These are phyloP conservation scores for Elegia similella DNA, from an alignment of 2,888 invertebrate species.

Conservation along the genomic window DNA sequence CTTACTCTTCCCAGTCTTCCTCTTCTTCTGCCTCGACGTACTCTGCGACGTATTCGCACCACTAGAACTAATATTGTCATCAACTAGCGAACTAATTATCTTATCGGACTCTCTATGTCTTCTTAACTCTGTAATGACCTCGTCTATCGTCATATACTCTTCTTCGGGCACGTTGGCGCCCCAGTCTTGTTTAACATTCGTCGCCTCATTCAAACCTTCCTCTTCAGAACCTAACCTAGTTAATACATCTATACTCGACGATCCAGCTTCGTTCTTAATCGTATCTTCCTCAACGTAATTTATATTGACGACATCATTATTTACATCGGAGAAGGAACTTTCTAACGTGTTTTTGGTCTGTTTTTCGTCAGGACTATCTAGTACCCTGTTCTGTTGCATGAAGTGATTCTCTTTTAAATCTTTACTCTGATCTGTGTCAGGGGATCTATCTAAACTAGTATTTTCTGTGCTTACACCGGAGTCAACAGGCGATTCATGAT, in stretches of 20 bases:
- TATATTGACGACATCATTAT: constrained; percentile 59
- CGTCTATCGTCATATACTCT: constrained; percentile 59
- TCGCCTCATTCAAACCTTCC: constrained; percentile 43
- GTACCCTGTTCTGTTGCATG: constrained; percentile 71
- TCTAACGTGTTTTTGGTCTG: constrained; percentile 48
- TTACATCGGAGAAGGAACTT: constrained; percentile 59
- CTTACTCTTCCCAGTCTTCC: constrained; percentile 57
- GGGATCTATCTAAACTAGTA: constrained; percentile 85
- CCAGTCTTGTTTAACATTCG: constrained; percentile 48
- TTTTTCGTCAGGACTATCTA: constrained; percentile 53
- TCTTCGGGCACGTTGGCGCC: constrained; percentile 45
- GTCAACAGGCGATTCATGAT: constrained; percentile 77
- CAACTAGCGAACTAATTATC: constrained; percentile 41
- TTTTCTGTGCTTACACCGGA: constrained; percentile 89
- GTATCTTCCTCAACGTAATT: constrained; percentile 60
- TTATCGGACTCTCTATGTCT: constrained; percentile 53
- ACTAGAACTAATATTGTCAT: constrained; percentile 40
- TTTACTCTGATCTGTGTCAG: constrained; percentile 78
- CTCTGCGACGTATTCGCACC: constrained; percentile 46
- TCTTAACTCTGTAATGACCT: constrained; percentile 59
- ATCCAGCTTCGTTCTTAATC: constrained; percentile 66
- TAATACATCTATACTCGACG: constrained; percentile 49
- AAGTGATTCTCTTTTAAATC: constrained; percentile 57
- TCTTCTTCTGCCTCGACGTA: constrained; percentile 49
- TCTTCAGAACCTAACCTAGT: constrained; percentile 55